Evolutionary conservation across 2,113 vertebrate genomes (phyloP).

Genomic region (Pedetes capensis): DNA sequence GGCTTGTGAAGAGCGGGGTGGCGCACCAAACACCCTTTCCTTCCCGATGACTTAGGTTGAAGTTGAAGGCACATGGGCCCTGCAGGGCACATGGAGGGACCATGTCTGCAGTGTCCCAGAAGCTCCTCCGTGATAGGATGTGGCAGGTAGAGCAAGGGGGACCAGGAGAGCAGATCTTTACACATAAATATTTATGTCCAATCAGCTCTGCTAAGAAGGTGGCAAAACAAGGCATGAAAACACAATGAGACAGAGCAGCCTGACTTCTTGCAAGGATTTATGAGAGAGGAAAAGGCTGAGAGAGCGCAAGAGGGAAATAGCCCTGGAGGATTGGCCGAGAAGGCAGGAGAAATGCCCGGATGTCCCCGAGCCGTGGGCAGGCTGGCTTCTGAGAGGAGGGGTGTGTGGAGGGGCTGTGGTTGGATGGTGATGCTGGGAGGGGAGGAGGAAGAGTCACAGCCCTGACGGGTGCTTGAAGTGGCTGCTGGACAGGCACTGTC

Average conservation of each 20-base stretch:
- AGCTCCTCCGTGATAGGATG: neutral
- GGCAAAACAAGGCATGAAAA: slow-evolving; percentile 72
- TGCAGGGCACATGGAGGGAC: neutral
- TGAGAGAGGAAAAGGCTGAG: slow-evolving; percentile 39
- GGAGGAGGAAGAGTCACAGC: neutral
- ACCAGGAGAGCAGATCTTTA: slow-evolving; percentile 62
- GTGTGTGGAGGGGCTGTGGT: neutral
- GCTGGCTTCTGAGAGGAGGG: neutral
- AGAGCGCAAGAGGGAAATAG: neutral
- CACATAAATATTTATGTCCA: slow-evolving; percentile 74
- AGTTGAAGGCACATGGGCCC: neutral
- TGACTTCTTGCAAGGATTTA: slow-evolving; percentile 57
- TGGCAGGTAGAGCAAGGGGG: neutral
- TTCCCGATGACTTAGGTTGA: neutral
- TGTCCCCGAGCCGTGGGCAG: neutral
- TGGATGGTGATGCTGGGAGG: neutral
- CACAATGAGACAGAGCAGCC: slow-evolving; percentile 50
- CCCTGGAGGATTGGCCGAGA: neutral
- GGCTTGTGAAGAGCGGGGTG: neutral
- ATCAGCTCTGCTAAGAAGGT: slow-evolving; percentile 65
- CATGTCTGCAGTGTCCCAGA: neutral
- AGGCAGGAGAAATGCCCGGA: neutral
- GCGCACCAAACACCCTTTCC: neutral
- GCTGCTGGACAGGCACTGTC: neutral
- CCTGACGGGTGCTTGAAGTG: neutral